phyloP scores from a whole-genome alignment of 1,140 invertebrate species.

The Oppia nitens region DNA sequence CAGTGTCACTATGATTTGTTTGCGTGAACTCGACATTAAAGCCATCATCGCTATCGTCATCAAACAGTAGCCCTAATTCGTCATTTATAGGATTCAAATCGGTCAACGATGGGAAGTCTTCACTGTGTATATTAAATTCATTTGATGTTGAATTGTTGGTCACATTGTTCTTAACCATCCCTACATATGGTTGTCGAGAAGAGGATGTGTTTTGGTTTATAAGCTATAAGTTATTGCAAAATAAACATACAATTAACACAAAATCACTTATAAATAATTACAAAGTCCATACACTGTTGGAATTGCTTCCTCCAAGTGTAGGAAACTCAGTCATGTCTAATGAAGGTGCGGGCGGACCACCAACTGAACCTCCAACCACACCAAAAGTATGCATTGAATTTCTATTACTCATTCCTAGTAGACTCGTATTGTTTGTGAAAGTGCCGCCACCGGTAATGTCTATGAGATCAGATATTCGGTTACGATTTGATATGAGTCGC shows the following conservation, averaged over 20 bases:
- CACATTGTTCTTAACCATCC: conserved; percentile 86
- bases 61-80: too few relatives aligned
- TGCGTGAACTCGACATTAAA: too few relatives aligned
- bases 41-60: too few relatives aligned
- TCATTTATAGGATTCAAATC: conserved; percentile 35
- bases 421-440: neutral
- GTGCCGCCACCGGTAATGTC: neutral
- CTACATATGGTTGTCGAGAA: conserved; percentile 36
- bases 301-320: conserved; percentile 6
- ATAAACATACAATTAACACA: neutral
- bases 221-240: neutral
- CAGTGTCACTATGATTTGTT: too few relatives aligned
- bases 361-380: neutral
- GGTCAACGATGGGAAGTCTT: conserved; percentile 94
- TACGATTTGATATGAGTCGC: neutral
- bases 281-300: neutral
- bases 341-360: conserved; percentile 12
- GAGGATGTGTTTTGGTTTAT: neutral
- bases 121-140: conserved; percentile 92
- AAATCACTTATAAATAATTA: neutral
- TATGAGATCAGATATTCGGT: neutral
- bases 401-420: neutral
- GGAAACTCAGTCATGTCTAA: conserved; percentile 19
- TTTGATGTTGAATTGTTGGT: conserved; percentile 48
- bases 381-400: neutral